A percentile compares a stretch with the other conserved stretches of the same genome.
Evolutionary conservation across 1,140 invertebrate genomes (phyloP).

Genomic region (Drosophila carrolli): DNA sequence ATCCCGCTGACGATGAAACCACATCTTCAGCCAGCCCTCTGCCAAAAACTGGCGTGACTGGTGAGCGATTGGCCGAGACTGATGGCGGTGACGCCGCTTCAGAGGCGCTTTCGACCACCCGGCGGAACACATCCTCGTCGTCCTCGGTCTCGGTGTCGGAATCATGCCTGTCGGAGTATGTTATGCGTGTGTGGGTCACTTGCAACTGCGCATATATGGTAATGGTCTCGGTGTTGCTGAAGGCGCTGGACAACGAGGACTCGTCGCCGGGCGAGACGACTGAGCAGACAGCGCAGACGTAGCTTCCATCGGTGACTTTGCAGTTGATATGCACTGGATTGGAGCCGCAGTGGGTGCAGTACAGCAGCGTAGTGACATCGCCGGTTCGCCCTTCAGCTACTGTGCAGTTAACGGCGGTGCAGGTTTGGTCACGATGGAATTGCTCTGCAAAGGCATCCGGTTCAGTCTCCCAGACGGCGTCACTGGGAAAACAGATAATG

Average conservation of each 20-base stretch:
- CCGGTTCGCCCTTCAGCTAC: constrained; percentile 4
- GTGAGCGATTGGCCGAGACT: neutral
- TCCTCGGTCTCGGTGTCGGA: constrained; percentile 4
- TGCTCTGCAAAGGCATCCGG: constrained; percentile 43
- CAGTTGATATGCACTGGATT: constrained; percentile 47
- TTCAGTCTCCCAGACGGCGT: constrained; percentile 51
- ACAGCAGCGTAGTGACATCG: neutral
- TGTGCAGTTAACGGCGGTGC: neutral
- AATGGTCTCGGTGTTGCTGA: neutral
- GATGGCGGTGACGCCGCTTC: too few species aligned
- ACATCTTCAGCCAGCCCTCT: too few species aligned
- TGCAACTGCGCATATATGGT: neutral
- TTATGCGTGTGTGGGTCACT: neutral
- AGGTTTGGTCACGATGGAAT: neutral
- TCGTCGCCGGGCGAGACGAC: neutral
- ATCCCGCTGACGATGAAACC: too few species aligned
- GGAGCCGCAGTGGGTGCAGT: constrained; percentile 46
- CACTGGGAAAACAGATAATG: constrained; percentile 5
- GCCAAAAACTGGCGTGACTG: neutral
- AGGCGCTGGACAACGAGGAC: too few species aligned
- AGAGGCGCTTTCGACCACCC: neutral
- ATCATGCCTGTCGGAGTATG: neutral
- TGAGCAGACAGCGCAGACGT: constrained; percentile 32
- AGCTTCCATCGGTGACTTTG: fast-evolving
- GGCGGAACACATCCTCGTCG: neutral